Base-by-base conservation (phyloP, 1,140 invertebrate genomes). In the Diachasma alloeum region DNA sequence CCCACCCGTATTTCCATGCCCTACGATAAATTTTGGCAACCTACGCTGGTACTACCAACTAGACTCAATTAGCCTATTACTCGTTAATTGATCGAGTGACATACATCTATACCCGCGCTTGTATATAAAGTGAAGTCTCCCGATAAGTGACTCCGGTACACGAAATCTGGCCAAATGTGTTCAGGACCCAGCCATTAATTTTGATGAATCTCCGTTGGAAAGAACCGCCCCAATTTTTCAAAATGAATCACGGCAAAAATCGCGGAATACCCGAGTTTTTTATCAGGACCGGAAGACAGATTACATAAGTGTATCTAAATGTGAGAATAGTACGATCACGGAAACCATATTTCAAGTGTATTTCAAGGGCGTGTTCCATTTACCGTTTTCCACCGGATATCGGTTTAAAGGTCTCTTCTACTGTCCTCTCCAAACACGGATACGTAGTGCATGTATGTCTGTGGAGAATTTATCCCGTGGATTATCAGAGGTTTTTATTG, bases 281-380 rank as follows among this genome's bases (percentile, higher is more conserved):
- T 19, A 19, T 15, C 48, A 17, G 1, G 6, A 31, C 5, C 53
- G 24, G 59, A 63, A 63, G 24, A 63, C 4, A 56, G 48, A 39
- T 59, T 31, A 72, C 44, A 72, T 26, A 17, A 22, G 53, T n/a
- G 48, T 72, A 72, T 31, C 22, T 13, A 72, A 24, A 53, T 44
- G 31, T 19, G 48, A 22, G 31, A 53, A 72, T 72, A 72, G 48
- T 59, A 59, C 46, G 26, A 72, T 31, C 26, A 59, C 24, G 44
- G 71, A 53, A 72, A 72, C 44, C 48, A 36, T 36, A 53, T 59
- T 72, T 36, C 44, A 59, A 53, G 31, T 48, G 26, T 37, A 26
- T 56, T 72, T 72, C 71, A 72, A 72, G 71, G 71, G 31, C 48
- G 48, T 72, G 53, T 72, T 72, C 71, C 71, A 48, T 56, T 72